These are phyloP conservation scores for Leptopilina myrica DNA, from an alignment of 2,888 invertebrate species.

Conservation along the genomic window DNA sequence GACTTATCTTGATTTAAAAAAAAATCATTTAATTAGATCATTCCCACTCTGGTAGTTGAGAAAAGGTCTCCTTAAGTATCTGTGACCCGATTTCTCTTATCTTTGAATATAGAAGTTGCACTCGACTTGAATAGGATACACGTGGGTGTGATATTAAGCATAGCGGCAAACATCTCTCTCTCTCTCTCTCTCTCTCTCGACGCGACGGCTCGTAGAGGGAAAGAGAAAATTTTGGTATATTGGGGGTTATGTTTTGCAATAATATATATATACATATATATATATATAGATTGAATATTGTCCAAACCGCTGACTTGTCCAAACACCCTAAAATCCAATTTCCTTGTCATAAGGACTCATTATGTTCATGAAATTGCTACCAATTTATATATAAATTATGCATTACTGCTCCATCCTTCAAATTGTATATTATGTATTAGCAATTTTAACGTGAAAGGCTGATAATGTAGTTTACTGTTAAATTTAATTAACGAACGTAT, in stretches of 20 bases:
- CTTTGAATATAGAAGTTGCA: constrained; percentile 9
- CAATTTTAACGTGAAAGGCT: neutral
- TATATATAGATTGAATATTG: constrained; percentile 5
- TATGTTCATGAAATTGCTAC: constrained; percentile 24
- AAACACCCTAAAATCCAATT: constrained; percentile 22
- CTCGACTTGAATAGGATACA: constrained; percentile 30
- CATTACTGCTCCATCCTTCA: constrained; percentile 3
- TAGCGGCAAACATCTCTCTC: constrained; percentile 4
- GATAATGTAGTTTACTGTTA: neutral
- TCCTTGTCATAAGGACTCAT: constrained; percentile 7
- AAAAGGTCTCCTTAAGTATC: constrained; percentile 16
- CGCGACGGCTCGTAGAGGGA: neutral
- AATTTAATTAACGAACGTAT: neutral
- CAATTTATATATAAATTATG: constrained; percentile 19
- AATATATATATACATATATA: neutral
- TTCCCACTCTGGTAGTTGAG: constrained; percentile 11
- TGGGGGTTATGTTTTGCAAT: neutral
- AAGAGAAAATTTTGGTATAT: constrained; percentile 13
- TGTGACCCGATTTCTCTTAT: constrained; percentile 31
- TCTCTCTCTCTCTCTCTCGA: neutral
- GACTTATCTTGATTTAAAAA: neutral
- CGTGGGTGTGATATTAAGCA: constrained; percentile 27
- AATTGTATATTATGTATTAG: constrained; percentile 4
- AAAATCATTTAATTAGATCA: neutral
- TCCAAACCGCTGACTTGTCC: neutral